These are phyloP conservation scores for Cydia strobilella DNA, from an alignment of 1,140 invertebrate genomes.

Conservation along the genomic window DNA sequence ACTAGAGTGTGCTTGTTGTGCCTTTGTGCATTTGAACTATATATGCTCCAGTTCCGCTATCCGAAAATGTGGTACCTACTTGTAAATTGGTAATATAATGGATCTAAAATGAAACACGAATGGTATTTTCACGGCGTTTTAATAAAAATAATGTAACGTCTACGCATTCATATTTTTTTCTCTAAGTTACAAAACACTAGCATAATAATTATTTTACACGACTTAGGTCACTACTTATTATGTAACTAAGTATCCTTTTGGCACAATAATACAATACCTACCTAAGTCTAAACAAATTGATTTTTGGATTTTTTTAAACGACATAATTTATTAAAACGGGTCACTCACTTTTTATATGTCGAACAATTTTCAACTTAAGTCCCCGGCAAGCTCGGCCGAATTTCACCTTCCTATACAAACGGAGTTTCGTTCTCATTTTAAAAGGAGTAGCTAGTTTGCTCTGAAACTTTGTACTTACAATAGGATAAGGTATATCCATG, in stretches of 20 bases:
- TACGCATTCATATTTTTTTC: slow-evolving; percentile 67
- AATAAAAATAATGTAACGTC: slow-evolving; percentile 71
- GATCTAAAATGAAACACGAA: slow-evolving; percentile 39
- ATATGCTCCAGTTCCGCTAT: too few species aligned
- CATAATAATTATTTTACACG: slow-evolving; percentile 40
- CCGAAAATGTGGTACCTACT: too few species aligned
- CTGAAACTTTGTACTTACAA: too few species aligned
- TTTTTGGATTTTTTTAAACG: neutral
- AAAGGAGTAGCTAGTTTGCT: too few species aligned
- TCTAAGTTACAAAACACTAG: slow-evolving; percentile 67
- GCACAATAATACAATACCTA: slow-evolving; percentile 25
- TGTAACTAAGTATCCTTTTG: slow-evolving; percentile 28
- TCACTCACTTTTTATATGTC: too few species aligned
- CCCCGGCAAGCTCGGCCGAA: too few species aligned
- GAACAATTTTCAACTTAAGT: neutral
- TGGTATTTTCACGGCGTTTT: slow-evolving; percentile 56
- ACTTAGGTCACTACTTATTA: slow-evolving; percentile 26
- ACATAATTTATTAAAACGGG: too few species aligned
- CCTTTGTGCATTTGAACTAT: too few species aligned
- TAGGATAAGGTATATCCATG: too few species aligned
- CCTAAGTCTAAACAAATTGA: neutral
- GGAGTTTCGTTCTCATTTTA: too few species aligned
- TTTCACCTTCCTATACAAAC: too few species aligned
- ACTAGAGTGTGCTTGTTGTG: too few species aligned
- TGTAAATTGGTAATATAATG: neutral